Conservation (phyloP, 1,140 invertebrate species). For the Spodoptera litura region DNA sequence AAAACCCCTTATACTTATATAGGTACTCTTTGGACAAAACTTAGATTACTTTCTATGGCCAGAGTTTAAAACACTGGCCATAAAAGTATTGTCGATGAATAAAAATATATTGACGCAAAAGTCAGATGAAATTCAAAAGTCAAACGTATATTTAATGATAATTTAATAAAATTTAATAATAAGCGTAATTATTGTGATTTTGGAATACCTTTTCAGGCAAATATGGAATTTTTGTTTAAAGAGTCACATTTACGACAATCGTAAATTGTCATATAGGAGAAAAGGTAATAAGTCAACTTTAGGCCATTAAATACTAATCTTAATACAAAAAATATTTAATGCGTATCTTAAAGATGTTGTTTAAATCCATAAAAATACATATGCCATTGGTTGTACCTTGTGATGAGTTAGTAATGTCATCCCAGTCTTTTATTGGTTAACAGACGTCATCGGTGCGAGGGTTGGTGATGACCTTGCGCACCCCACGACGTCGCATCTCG, state of each 20-base stretch:
- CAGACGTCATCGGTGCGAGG: conserved; percentile 41
- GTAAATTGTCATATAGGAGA: conserved; percentile 20
- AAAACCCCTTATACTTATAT: not conserved
- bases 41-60: too few relatives aligned
- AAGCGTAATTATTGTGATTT: conserved; percentile 59
- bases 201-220: conserved; percentile 33
- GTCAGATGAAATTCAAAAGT: conserved; percentile 71
- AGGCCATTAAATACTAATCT: too few relatives aligned
- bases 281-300: not conserved
- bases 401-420: too few relatives aligned
- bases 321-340: too few relatives aligned
- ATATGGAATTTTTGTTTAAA: conserved; percentile 55
- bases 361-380: too few relatives aligned
- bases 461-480: conserved; percentile 72
- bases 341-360: too few relatives aligned
- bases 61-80: conserved; percentile 3
- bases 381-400: too few relatives aligned
- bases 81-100: conserved; percentile 30
- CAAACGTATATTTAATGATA: conserved; percentile 59
- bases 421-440: not conserved
- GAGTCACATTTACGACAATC: conserved; percentile 18
- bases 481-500: conserved; percentile 76
- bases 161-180: conserved; percentile 67
- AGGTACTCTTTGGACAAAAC: too few relatives aligned
- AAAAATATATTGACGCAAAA: conserved; percentile 34